phyloP scores from a whole-genome alignment of 2,113 vertebrate species.

The Larimichthys crocea region DNA sequence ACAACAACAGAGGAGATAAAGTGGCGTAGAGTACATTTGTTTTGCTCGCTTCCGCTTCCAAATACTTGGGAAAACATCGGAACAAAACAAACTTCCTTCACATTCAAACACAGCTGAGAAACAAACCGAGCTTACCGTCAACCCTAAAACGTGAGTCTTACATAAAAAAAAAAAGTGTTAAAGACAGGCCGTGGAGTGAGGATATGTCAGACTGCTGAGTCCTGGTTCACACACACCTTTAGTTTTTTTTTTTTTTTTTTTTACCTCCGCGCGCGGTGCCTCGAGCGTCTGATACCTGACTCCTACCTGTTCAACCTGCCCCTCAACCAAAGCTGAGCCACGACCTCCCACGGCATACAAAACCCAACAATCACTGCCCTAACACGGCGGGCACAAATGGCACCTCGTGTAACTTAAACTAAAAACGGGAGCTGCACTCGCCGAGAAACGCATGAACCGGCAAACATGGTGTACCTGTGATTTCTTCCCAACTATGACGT shows the following conservation, averaged over 20 bases:
- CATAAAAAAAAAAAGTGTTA: neutral
- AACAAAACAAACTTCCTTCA: neutral
- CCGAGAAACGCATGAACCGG: no score
- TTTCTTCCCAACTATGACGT: neutral
- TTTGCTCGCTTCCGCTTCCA: slow-evolving; percentile 19
- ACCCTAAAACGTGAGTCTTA: neutral
- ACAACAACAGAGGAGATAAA: neutral
- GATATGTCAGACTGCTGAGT: no score
- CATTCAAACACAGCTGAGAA: neutral
- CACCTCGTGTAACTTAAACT: no score
- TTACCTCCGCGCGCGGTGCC: neutral
- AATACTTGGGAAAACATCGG: neutral
- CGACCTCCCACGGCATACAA: neutral
- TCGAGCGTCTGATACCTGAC: neutral
- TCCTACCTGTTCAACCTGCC: slow-evolving; percentile 10
- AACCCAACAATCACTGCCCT: neutral
- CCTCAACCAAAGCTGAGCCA: neutral
- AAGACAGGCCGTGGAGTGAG: no score
- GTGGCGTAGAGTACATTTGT: neutral
- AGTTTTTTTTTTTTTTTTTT: no score
- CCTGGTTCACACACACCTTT: no score
- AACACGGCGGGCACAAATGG: no score
- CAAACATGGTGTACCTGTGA: neutral
- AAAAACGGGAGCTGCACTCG: no score
- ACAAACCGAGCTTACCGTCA: slow-evolving; percentile 4